Evolutionary conservation across 1,140 invertebrate genomes (phyloP), one percentile per base, ranked within the genome.

Genomic region (Dendrolimus kikuchii): DNA sequence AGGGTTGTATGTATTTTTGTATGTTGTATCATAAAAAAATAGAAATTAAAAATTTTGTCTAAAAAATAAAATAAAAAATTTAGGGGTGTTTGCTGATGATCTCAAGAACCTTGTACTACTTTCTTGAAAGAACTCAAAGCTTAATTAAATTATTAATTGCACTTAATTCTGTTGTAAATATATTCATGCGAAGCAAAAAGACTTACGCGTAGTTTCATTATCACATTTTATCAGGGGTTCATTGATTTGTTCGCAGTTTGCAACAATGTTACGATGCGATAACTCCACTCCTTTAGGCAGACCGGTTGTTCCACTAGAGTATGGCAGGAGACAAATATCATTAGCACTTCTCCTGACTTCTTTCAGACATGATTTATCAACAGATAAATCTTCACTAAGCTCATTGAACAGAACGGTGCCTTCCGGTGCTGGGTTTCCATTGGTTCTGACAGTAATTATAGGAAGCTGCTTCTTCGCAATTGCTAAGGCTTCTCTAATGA

Each of bases 281-380:
- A 96, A 74, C 80, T 95, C 90, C 0, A 97, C 95, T 7, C 95
- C 96, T 89, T 98, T 98, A 1, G 96, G 95, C 51, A 94, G 69
- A 36, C 96, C 95, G 10, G 95, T 97, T 2, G 96, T 97, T 10
- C 96, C 96, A 72, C 95, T 96, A 0, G 95, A 93, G 77, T 90
- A 93, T 6, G 91, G 91, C 49, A 93, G 59, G 50, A 92, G 78
- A 48, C 88, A 85, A 7, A 90, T 73, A 63, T 92, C 90, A 37
- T 90, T 77, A 2, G 65, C 38, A 53, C 65, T 73, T 49, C 87
- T 70, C 59, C 79, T 84, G 2, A 85, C 79, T 65, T 81, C 58
- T 63, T 83, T 88, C 41, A 89, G 68, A 61, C 81, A 85, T 5
- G 82, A 80, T 42, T 87, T 87, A 43, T 91, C 88, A 5, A 88